Conservation (phyloP, 1,140 invertebrate genomes). For the Diabrotica undecimpunctata region DNA sequence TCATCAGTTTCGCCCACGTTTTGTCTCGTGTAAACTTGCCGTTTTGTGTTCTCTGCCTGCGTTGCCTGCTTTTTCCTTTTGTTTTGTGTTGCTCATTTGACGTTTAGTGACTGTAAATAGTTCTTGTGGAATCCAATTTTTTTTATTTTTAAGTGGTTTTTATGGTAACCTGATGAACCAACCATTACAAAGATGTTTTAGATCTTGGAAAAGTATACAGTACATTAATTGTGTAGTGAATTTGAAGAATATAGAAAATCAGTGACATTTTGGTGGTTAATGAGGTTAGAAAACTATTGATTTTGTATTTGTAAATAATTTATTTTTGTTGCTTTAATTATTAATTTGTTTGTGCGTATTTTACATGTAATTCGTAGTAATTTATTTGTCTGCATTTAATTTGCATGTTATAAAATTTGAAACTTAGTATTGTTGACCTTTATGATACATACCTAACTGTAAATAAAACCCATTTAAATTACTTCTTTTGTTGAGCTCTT, state of each 20-base stretch:
- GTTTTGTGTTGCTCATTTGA: neutral
- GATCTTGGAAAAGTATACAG: neutral
- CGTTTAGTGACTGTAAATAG: neutral
- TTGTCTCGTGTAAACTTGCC: neutral
- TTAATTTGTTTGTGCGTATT: neutral
- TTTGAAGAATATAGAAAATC: neutral
- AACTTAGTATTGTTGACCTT: neutral
- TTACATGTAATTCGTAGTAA: neutral
- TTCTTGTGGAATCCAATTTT: neutral
- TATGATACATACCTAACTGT: neutral
- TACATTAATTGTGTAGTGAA: neutral
- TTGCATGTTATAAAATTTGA: neutral
- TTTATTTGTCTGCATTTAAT: neutral
- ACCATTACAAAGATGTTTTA: neutral
- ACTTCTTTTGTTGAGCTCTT: neutral
- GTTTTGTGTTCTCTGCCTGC: neutral
- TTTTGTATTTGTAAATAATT: neutral
- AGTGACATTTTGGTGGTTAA: neutral
- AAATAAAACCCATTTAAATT: neutral
- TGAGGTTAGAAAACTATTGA: constrained; percentile 12
- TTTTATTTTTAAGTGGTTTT: constrained; percentile 3
- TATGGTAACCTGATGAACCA: constrained; percentile 3
- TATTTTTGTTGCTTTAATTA: neutral
- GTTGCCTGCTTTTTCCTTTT: constrained; percentile 1
- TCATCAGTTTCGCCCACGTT: neutral